Evolutionary conservation across 1,140 invertebrate genomes (phyloP).

Genomic region (Drosophila bocki): DNA sequence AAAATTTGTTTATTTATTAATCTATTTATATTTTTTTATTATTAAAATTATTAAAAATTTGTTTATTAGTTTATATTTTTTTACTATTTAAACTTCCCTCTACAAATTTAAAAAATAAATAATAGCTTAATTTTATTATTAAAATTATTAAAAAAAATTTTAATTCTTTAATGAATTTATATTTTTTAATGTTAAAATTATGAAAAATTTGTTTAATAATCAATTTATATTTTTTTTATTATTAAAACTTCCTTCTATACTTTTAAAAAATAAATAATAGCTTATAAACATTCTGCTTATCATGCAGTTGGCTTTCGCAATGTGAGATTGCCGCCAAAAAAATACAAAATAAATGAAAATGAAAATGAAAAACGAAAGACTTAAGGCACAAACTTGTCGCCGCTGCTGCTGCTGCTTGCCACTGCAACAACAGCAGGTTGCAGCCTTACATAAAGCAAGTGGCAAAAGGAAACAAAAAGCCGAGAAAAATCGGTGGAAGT

Average conservation of each 20-base stretch:
- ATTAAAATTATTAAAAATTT: too few species aligned
- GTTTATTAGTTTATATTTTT: too few species aligned
- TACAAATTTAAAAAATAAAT: too few species aligned
- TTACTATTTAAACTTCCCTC: too few species aligned
- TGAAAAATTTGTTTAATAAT: too few species aligned
- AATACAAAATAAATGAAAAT: conserved; percentile 52
- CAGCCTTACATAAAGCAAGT: conserved; percentile 73
- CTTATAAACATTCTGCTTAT: conserved; percentile 61
- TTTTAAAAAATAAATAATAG: neutral
- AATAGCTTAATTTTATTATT: too few species aligned
- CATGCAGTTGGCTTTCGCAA: conserved; percentile 60
- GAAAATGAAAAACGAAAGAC: conserved; percentile 63
- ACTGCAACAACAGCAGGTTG: conserved; percentile 24
- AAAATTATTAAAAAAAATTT: too few species aligned
- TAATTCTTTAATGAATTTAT: too few species aligned
- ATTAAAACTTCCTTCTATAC: neutral
- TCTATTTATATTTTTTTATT: too few species aligned
- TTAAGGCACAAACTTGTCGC: conserved; percentile 71
- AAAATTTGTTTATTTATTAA: too few species aligned
- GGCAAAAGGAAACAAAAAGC: conserved; percentile 33
- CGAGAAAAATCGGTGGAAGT: conserved; percentile 23
- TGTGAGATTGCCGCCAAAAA: conserved; percentile 42
- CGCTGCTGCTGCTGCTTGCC: neutral
- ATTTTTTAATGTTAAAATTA: too few species aligned
- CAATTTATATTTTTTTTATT: too few species aligned